Evolutionary conservation across 2,113 vertebrate species (phyloP).

Genomic region (Ailuropoda melanoleuca): DNA sequence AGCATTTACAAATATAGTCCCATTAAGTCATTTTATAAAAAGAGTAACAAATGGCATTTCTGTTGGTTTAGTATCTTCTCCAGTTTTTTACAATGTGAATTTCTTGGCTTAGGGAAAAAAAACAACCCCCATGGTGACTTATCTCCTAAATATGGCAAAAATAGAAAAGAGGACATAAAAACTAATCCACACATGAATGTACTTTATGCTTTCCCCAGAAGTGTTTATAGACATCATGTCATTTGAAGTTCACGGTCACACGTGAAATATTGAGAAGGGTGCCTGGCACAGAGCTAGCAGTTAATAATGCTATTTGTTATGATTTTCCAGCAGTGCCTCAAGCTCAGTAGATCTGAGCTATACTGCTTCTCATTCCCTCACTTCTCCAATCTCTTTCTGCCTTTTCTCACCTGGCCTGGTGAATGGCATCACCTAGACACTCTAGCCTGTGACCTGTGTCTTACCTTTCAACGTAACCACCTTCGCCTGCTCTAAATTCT

Average conservation of each 20-base stretch:
- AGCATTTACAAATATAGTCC: background rate
- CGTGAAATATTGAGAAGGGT: background rate
- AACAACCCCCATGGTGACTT: background rate
- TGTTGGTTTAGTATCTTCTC: background rate
- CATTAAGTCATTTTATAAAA: background rate
- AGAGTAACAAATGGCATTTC: background rate
- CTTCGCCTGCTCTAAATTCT: background rate
- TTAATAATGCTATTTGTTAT: background rate
- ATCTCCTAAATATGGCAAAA: background rate
- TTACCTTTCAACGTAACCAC: background rate
- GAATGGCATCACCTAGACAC: background rate
- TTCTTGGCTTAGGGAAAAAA: background rate
- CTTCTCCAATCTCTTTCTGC: background rate
- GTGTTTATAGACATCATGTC: background rate
- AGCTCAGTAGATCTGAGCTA: background rate
- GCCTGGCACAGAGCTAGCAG: background rate
- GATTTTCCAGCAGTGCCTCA: background rate
- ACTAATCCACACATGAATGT: background rate
- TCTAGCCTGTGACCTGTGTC: background rate
- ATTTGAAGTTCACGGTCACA: background rate
- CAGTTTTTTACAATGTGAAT: background rate
- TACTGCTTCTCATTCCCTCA: background rate
- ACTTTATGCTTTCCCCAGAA: background rate
- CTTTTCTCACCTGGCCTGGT: background rate
- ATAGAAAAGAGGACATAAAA: background rate